Evolutionary conservation across 2,113 vertebrate genomes (phyloP).

Genomic region (Chascanopsetta lugubris): DNA sequence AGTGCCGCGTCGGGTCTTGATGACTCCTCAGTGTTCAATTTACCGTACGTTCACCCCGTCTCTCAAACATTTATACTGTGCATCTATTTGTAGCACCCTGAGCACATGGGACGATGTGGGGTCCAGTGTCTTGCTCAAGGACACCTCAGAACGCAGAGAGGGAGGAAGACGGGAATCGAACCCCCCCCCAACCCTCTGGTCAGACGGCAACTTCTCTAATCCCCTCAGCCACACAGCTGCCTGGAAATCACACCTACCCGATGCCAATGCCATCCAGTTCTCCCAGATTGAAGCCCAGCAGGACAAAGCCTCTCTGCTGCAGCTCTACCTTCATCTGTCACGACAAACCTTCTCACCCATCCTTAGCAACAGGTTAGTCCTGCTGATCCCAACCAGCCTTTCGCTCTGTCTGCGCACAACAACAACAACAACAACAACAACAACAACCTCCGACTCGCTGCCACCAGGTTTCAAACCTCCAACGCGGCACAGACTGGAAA

Average conservation of each 20-base stretch:
- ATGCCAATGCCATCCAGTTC: conserved; percentile 37
- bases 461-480: conserved; percentile 29
- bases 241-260: neutral
- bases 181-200: no score
- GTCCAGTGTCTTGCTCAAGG: no score
- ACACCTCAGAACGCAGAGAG: no score
- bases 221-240: no score
- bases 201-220: no score
- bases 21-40: no score
- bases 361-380: conserved; percentile 46
- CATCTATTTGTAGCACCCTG: no score
- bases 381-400: conserved; percentile 14
- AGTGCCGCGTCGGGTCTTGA: no score
- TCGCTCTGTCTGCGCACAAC: conserved; percentile 15
- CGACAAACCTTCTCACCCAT: conserved; percentile 55
- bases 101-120: no score
- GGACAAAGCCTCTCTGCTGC: conserved; percentile 37
- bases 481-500: conserved; percentile 18
- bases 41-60: no score
- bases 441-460: conserved; percentile 44
- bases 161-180: no score
- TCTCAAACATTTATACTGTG: no score
- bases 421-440: conserved; percentile 9
- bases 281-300: conserved; percentile 37
- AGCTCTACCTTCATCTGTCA: conserved; percentile 41